These are phyloP conservation scores for Cydia splendana DNA, from an alignment of 1,140 invertebrate genomes.

Conservation along the genomic window DNA sequence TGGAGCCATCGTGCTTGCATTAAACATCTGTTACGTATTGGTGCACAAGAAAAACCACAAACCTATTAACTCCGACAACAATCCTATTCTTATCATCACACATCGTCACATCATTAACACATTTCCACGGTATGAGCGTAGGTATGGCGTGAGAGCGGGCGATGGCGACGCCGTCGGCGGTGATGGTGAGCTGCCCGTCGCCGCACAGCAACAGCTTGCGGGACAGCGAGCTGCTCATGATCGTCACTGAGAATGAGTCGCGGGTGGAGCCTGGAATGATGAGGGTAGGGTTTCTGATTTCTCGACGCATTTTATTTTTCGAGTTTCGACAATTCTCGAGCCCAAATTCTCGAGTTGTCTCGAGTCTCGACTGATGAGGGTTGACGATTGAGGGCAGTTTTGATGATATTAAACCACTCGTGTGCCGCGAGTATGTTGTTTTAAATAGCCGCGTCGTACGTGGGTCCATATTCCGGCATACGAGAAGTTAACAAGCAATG, in stretches of 20 bases:
- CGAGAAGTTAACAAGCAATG: too few relatives aligned
- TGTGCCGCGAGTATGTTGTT: too few relatives aligned
- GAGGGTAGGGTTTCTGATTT: neutral
- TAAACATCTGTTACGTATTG: neutral
- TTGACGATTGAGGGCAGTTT: too few relatives aligned
- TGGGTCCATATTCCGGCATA: too few relatives aligned
- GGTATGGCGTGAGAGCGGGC: conserved; percentile 46
- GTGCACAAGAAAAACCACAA: conserved; percentile 42
- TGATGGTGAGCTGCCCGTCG: conserved; percentile 55
- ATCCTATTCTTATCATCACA: conserved; percentile 53
- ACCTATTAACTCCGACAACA: conserved; percentile 63
- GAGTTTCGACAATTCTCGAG: too few relatives aligned
- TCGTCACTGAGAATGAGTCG: conserved; percentile 64
- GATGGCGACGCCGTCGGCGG: conserved; percentile 52
- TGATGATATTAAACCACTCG: too few relatives aligned
- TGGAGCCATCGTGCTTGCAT: too few relatives aligned
- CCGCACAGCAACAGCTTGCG: conserved; percentile 54
- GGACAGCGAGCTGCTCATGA: conserved; percentile 59
- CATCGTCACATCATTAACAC: conserved; percentile 50
- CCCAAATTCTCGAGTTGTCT: too few relatives aligned
- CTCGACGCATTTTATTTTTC: too few relatives aligned
- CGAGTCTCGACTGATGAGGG: too few relatives aligned
- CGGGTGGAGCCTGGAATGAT: conserved; percentile 67
- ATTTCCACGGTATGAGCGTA: conserved; percentile 55
- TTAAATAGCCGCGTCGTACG: too few relatives aligned